Percentiles rank a stretch among this genome's conserved stretches.
Conservation (phyloP, 2,113 vertebrate species). For the Sinosuthora webbiana region DNA sequence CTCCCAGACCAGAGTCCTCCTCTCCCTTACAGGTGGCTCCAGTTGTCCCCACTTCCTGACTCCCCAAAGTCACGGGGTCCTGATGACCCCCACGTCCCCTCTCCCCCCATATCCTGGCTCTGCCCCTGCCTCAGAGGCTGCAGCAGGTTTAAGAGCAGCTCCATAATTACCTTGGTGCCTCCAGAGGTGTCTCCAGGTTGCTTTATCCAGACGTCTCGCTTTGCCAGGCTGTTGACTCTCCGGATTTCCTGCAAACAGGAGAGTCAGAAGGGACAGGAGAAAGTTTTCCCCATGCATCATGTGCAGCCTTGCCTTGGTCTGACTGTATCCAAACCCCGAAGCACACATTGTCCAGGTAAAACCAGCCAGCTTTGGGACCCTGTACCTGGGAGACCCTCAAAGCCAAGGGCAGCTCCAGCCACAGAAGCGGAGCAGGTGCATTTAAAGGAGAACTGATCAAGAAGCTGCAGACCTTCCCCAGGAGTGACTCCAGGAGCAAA, state of each 20-base stretch:
- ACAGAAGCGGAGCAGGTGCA: neutral
- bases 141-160: neutral
- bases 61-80: neutral
- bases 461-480: neutral
- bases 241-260: slow-evolving; percentile 73
- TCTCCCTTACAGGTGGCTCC: neutral
- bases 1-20: neutral
- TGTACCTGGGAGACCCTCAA: neutral
- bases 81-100: rapidly evolving
- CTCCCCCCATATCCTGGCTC: neutral
- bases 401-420: neutral
- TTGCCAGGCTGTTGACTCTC: slow-evolving; percentile 72
- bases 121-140: neutral
- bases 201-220: slow-evolving; percentile 76
- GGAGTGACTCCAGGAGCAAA: neutral
- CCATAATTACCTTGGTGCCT: slow-evolving; percentile 44
- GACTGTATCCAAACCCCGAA: neutral
- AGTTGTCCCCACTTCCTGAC: neutral
- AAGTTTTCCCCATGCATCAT: neutral
- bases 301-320: neutral
- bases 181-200: slow-evolving; percentile 11
- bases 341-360: neutral
- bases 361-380: neutral
- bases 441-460: neutral
- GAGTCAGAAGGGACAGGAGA: neutral